Evolutionary conservation across 2,888 invertebrate species (phyloP).

Genomic region (Drosophila parthenogenetica): DNA sequence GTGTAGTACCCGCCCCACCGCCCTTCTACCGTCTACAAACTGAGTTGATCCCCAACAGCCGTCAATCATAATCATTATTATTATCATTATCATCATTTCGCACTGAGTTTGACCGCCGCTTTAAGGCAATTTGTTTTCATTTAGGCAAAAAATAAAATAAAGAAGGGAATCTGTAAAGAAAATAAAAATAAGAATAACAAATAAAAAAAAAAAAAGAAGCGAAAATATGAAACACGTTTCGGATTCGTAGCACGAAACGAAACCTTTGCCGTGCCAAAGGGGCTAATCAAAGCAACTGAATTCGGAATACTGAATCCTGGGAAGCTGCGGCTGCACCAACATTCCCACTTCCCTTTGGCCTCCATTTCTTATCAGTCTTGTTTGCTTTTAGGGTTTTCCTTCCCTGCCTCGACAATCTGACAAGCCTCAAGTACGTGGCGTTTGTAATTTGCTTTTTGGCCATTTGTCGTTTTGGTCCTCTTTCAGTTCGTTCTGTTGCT

Average conservation of each 20-base stretch:
- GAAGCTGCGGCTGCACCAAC: slow-evolving; percentile 19
- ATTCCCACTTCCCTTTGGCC: background rate
- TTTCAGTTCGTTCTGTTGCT: slow-evolving; percentile 8
- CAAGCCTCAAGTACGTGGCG: slow-evolving; percentile 60
- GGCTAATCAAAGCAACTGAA: slow-evolving; percentile 48
- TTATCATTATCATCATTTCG: slow-evolving; percentile 53
- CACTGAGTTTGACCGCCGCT: slow-evolving; percentile 53
- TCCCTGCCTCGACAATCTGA: slow-evolving; percentile 36
- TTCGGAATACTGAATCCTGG: slow-evolving; percentile 7
- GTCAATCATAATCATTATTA: slow-evolving; percentile 53
- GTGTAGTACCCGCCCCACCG: background rate
- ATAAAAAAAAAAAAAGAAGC: background rate
- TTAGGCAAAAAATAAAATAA: slow-evolving; percentile 24
- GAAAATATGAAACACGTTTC: slow-evolving; percentile 36
- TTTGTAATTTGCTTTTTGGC: slow-evolving; percentile 59
- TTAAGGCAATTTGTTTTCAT: slow-evolving; percentile 68
- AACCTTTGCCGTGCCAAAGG: slow-evolving; percentile 34
- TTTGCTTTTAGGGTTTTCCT: slow-evolving; percentile 46
- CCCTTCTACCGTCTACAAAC: background rate
- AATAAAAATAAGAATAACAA: slow-evolving; percentile 1
- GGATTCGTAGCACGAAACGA: slow-evolving; percentile 32
- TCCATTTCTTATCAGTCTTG: slow-evolving; percentile 48
- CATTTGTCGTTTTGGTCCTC: slow-evolving; percentile 43
- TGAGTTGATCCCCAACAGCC: background rate
- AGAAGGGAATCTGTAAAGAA: slow-evolving; percentile 3